Evolutionary conservation across 2,797 vertebrate species (phyloP).

Genomic region (Enteromius anoplus): DNA sequence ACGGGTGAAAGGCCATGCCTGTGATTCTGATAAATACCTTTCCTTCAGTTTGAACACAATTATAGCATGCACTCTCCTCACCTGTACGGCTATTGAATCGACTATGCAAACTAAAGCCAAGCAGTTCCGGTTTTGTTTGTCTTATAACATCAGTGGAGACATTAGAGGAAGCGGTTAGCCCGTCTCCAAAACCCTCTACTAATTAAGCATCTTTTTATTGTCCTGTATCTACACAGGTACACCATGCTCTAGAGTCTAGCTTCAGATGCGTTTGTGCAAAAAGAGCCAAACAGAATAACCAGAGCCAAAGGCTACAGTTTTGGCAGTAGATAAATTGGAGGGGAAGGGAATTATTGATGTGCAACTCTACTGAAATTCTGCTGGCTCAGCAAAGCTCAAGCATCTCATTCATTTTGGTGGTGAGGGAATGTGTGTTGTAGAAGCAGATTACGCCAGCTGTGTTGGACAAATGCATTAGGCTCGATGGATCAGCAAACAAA

Average conservation of each 20-base stretch:
- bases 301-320: conserved; percentile 43
- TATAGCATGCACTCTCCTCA: conserved; percentile 26
- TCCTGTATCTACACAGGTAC: conserved; percentile 10
- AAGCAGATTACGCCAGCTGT: conserved; percentile 45
- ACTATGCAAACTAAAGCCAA: neutral
- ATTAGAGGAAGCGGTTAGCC: conserved; percentile 1
- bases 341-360: conserved; percentile 54
- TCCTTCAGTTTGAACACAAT: conserved; percentile 27
- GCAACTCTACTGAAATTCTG: conserved; percentile 46
- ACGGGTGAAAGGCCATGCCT: neutral
- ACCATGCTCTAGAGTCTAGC: conserved; percentile 24
- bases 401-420: conserved; percentile 36
- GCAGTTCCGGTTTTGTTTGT: conserved; percentile 1
- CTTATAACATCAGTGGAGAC: conserved; percentile 16
- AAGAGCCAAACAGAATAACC: conserved; percentile 8
- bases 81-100: neutral
- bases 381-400: conserved; percentile 53
- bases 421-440: conserved; percentile 24
- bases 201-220: conserved; percentile 52
- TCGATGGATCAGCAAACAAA: conserved; percentile 51
- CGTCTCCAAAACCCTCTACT: conserved; percentile 15
- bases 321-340: conserved; percentile 43
- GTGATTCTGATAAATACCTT: neutral
- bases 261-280: neutral
- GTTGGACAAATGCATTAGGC: conserved; percentile 49